These are phyloP conservation scores for Decapterus maruadsi DNA, from an alignment of 2,797 vertebrate genomes.

Conservation along the genomic window DNA sequence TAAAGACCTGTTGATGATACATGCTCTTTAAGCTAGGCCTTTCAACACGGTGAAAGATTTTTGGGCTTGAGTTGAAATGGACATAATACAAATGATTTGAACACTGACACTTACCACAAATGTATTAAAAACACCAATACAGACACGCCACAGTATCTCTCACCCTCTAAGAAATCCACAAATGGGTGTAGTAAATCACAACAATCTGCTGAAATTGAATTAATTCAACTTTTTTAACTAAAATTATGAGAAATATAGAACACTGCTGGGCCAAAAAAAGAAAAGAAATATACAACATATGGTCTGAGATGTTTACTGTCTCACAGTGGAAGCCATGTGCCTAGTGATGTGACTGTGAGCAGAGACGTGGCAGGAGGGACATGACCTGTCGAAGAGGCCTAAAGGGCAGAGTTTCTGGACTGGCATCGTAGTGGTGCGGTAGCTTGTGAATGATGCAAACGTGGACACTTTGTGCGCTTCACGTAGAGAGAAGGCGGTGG, in stretches of 20 bases:
- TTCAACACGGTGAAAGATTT: background rate
- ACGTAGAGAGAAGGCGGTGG: slow-evolving; percentile 63
- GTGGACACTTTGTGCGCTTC: slow-evolving; percentile 68
- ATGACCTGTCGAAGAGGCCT: background rate
- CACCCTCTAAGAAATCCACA: too few species aligned
- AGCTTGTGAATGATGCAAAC: slow-evolving; percentile 42
- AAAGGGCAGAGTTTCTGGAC: slow-evolving; percentile 7
- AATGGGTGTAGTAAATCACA: background rate
- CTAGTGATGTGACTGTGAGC: background rate
- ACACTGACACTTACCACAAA: background rate
- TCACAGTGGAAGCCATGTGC: slow-evolving; percentile 7
- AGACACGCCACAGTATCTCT: too few species aligned
- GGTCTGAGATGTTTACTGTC: background rate
- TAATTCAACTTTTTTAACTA: background rate
- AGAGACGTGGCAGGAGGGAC: background rate
- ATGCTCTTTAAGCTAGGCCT: too few species aligned
- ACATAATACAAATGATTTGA: background rate
- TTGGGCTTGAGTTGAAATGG: background rate
- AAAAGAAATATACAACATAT: background rate
- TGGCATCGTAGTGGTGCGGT: background rate
- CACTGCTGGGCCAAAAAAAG: background rate
- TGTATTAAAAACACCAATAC: background rate
- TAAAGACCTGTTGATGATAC: background rate
- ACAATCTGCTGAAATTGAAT: background rate
- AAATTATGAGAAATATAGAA: background rate